phyloP scores from a whole-genome alignment of 2,888 invertebrate species.

The Lymantria dispar region DNA sequence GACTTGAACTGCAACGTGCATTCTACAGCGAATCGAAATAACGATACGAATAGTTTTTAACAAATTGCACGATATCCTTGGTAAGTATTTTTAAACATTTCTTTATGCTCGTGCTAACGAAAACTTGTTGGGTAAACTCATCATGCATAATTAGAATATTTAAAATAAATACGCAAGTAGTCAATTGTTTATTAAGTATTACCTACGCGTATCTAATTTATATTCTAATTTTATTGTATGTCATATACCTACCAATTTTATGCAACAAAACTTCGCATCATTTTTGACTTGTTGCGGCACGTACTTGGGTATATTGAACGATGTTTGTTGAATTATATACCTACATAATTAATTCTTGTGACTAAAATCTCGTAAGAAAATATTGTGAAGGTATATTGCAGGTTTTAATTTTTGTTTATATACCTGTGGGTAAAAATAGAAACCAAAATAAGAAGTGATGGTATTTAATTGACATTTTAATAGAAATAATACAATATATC shows the following conservation, averaged over 20 bases:
- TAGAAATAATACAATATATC: no score
- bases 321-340: no score
- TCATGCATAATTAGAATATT: slow-evolving; percentile 9
- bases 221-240: slow-evolving; percentile 10
- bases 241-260: neutral
- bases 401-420: no score
- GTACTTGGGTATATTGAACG: no score
- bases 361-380: no score
- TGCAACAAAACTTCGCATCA: neutral
- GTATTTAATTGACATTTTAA: no score
- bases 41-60: slow-evolving; percentile 43
- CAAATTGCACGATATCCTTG: slow-evolving; percentile 60
- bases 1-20: slow-evolving; percentile 48
- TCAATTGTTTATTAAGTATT: slow-evolving; percentile 14
- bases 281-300: neutral
- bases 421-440: no score
- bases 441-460: no score
- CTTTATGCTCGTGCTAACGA: slow-evolving; percentile 16
- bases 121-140: slow-evolving; percentile 23
- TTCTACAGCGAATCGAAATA: slow-evolving; percentile 49
- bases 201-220: slow-evolving; percentile 14
- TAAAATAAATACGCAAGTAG: slow-evolving; percentile 9
- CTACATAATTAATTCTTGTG: no score
- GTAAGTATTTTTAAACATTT: slow-evolving; percentile 46
- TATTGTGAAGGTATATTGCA: no score